Evolutionary conservation across 2,888 invertebrate genomes (phyloP), one percentile per base, ranked within the genome.

Genomic region (Oxycera nigricornis): DNA sequence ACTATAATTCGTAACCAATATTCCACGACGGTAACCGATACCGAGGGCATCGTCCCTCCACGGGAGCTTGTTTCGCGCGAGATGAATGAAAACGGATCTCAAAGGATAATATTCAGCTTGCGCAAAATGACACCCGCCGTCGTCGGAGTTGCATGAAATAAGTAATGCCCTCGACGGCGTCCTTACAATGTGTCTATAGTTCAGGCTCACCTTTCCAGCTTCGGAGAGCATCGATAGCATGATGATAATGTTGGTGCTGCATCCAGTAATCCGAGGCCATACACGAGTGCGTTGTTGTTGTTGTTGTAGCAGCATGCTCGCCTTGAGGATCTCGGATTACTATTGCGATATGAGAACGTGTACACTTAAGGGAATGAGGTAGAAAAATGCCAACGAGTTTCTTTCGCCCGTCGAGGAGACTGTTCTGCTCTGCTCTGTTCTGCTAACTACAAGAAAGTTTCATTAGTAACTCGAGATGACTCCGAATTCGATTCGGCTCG

Each of bases 201-300:
- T 22, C 35, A 22, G 20, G 31, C 26, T 62, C 35, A 35, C 62
- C 26, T 62, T 62, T 14, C 17, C 14, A 62, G 35, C 62, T 39
- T 17, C 35, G 2, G 62, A 62, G 17, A 35, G 62, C 35, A 62
- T 35, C 62, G 62, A 62, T 62, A 28, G 59, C 59, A 59, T 22
- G n/a, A 62, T n/a, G 20, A 55, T 55, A 55, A 55, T 55, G 9
- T 55, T 35, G 57, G 17, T 9, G 22, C 39, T 62, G 62, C 62
- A 62, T 62, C 39, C 62, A 39, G 62, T 22, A 62, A 62, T 26
- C 22, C 14, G 11, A 62, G 35, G 39, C 14, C 62, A 62, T 62
- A 35, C 62, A 35, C 62, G 35, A 26, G 62, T 62, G 39, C 20
- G 35, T 62, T 62, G 62, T 62, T 62, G 28, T 35, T 62, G 62